Evolutionary conservation across 2,888 invertebrate species (phyloP), one percentile per base, ranked within the genome.

Genomic region (Bimastos eiseni): DNA sequence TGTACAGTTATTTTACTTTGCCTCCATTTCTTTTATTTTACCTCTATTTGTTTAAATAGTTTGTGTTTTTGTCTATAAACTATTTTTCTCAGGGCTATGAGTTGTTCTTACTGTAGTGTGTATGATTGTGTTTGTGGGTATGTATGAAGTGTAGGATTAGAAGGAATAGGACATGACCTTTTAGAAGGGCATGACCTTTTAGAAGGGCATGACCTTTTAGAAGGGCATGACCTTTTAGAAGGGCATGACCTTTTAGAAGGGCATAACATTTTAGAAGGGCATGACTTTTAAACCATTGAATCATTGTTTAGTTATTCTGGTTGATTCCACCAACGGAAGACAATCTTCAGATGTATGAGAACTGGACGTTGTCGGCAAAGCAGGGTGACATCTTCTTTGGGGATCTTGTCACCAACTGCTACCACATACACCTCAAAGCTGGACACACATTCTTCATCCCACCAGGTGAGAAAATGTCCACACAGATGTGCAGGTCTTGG

Each of bases 401-500:
- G 0, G 98, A 99, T 94, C 97, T 97, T 44, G 98, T 99, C 1
- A 98, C 98, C 93, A 97, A 97, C 94, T 99, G 99, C 95, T 97
- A 97, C 37, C 96, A 98, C 92, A 97, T 98, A 91, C 96, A 96
- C 93, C 94, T 96, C 19, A 95, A 95, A 93, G 97, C 97, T 33
- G 98, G 98, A 24, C 97, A 98, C 95, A 99, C 99, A 1, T 98
- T 99, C 95, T 98, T 99, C 95, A 98, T 99, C 93, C 99, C 99
- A 21, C 98, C 98, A n/a, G 99, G 95, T 96, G 91, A 90, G 91
- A 91, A 86, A 37, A 11, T 70, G 70, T 70, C 70, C 30, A 13
- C n/a, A n/a, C 70, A n/a, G n/a, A 70, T 70, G 30, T n/a, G n/a
- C n/a, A 70, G n/a, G 70, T 70, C 70, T 70, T n/a, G 70, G n/a